Evolutionary conservation across 2,113 vertebrate genomes (phyloP), one percentile per base, ranked within the genome.

Genomic region (Oreamnos americanus): DNA sequence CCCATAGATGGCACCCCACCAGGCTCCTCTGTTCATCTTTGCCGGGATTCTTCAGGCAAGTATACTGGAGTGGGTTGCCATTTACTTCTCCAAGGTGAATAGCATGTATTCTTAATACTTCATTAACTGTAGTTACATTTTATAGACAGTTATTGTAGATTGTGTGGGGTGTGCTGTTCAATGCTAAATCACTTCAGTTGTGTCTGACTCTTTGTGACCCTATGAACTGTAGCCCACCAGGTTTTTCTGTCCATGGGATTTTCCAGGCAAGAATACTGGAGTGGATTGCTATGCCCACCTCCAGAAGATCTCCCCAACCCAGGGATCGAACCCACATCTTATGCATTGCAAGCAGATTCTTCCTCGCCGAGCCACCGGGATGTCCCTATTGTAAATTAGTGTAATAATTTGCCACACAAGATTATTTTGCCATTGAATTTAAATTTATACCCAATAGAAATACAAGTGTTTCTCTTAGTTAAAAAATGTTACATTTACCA

Each of bases 281-380:
- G 21, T 74, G 36, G 67, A 23, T 74, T 74, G 19, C 67, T 74
- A 25, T 25, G 36, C 67, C 67, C 21, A 25, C 1, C 67, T 74
- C 5, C 36, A 74, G n/a, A 74, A 39, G 19, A 74, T 74, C 67
- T 74, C 21, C 64, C 67, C 36, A 39, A 13, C 19, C 67, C 36
- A 74, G 36, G 36, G 36, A 74, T 39, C 0, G 0, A 74, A 74
- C 36, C 36, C 67, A 39, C 36, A 11, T 74, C 36, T 74, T 11
- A 23, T 23, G 2, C 10, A 23, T 25, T 6, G 36, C 67, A 39
- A 74, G 67, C 11, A 0, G 21, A 74, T 25, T 39, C n/a, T 39
- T 74, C 6, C 19, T 21, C 0, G 0, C 19, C 2, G 5, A 74
- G 36, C 67, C 67, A 74, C 67, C 0, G 0, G 67, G 36, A 39